Percentiles rank a stretch among this genome's conserved stretches.
phyloP scores from a whole-genome alignment of 2,113 vertebrate genomes.

The Nestor notabilis region DNA sequence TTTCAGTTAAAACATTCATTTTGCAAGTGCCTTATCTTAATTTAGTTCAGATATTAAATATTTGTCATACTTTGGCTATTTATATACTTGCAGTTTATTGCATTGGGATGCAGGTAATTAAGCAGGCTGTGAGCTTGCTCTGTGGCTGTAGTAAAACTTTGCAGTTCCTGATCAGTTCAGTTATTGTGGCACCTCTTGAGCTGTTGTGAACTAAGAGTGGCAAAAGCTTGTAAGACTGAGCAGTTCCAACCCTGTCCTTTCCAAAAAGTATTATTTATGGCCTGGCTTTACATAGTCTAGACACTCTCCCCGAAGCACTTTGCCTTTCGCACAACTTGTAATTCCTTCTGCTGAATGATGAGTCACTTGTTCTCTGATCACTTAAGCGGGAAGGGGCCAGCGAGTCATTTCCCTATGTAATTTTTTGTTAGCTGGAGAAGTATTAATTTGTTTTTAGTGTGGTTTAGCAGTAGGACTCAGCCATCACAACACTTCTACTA shows the following conservation, averaged over 20 bases:
- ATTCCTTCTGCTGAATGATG: conserved; percentile 46
- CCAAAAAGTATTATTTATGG: conserved; percentile 45
- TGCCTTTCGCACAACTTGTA: conserved; percentile 33
- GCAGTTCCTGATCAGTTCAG: not conserved
- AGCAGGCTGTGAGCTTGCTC: not conserved
- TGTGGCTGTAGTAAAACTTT: conserved; percentile 1
- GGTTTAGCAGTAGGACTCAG: not conserved
- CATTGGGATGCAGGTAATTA: conserved; percentile 29
- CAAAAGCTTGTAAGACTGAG: not conserved
- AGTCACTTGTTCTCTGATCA: not conserved
- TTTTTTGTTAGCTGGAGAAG: conserved; percentile 16
- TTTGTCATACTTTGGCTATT: conserved; percentile 28
- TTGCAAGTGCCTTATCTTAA: conserved; percentile 28
- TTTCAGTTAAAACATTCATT: conserved; percentile 44
- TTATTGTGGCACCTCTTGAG: not conserved
- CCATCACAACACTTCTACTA: not conserved
- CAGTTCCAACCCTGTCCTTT: not conserved
- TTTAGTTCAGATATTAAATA: conserved; percentile 50
- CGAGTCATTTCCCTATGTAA: not conserved
- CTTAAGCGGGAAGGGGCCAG: not conserved
- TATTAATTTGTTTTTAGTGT: not conserved
- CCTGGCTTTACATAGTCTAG: conserved; percentile 29
- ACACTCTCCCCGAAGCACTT: conserved; percentile 17
- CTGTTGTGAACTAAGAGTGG: not conserved
- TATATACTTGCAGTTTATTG: conserved; percentile 26